Evolutionary conservation across 2,113 vertebrate species (phyloP), one percentile per base, ranked within the genome.

Genomic region (Psittacula cyanocephala): DNA sequence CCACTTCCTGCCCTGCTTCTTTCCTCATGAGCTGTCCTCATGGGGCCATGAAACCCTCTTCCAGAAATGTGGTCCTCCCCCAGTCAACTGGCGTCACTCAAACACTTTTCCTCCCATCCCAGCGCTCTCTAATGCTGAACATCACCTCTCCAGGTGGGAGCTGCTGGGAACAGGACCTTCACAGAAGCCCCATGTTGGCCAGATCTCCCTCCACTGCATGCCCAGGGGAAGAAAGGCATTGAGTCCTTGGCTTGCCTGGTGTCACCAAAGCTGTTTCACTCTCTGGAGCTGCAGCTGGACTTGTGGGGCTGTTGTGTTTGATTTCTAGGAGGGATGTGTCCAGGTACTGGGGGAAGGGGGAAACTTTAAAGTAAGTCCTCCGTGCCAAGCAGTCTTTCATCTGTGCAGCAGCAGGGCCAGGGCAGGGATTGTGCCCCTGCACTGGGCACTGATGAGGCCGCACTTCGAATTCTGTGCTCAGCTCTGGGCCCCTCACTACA

Each of bases 51-150:
- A 84, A 81, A 35, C 49, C 74, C 13, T 72, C 39, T 65, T n/a
- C 29, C 28, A 63, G 7, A 39, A 20, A 6, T 5, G 1, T 10
- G 13, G 11, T n/a, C 5, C 20, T 25, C 10, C 25, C 1, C 7
- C 12, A 44, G 16, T 13, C 44, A 69, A 39, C 16, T 10, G 23
- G 7, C 25, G 27, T 33, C 25, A 9, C 31, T 68, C 55, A 19
- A 49, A 41, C 7, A 4, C 25, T 68, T 79, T 57, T 39, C 25
- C 41, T 69, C 7, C 35, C 28, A 11, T 79, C 24, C 55, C 50
- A 25, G 31, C 2, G 4, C 64, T 81, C 33, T 37, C 33, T 47
- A 41, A 0, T 0, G 0, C 47, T 62, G 49, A 4, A 1, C 3
- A 6, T 11, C 63, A 13, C 7, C 33, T 59, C 84, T 43, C 33